A percentile compares a stretch with the other conserved stretches of the same genome.
Conservation (phyloP, 1,140 invertebrate genomes). For the Nasonia giraulti region DNA sequence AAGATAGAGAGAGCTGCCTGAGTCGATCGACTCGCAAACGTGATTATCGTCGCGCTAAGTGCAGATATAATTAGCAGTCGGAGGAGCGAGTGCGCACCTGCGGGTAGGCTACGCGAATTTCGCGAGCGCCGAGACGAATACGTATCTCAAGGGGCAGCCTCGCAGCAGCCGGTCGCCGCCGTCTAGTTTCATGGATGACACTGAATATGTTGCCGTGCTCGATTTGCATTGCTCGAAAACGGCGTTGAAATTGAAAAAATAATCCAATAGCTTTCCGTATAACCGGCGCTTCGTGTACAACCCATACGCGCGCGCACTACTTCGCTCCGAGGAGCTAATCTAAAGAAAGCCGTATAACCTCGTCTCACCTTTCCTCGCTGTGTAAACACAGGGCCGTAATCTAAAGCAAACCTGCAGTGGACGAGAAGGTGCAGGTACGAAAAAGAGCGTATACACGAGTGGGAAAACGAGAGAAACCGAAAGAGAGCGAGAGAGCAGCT, state of each 20-base stretch:
- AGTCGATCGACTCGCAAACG: slow-evolving; percentile 28
- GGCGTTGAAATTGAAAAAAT: too few species aligned
- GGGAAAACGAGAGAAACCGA: background rate
- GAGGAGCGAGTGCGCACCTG: background rate
- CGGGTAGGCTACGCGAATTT: background rate
- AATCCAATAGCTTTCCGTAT: background rate
- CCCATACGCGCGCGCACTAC: background rate
- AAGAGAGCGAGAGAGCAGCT: background rate
- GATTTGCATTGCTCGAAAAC: too few species aligned
- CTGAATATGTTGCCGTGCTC: too few species aligned
- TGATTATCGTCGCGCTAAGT: slow-evolving; percentile 17
- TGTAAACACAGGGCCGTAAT: background rate
- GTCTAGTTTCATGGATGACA: background rate
- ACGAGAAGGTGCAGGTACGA: background rate
- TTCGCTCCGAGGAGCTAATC: background rate
- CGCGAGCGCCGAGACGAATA: background rate
- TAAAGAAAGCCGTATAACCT: slow-evolving; percentile 16
- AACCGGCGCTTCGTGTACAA: background rate
- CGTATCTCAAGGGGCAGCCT: background rate
- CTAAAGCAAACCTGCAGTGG: slow-evolving; percentile 2
- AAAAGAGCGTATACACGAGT: background rate
- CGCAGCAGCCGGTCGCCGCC: too few species aligned
- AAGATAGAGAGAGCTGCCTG: background rate
- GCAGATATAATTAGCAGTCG: background rate
- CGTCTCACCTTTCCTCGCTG: background rate